A percentile compares a stretch with the other conserved stretches of the same genome.
phyloP scores from a whole-genome alignment of 2,797 vertebrate species.

The Graptemys geographica region DNA sequence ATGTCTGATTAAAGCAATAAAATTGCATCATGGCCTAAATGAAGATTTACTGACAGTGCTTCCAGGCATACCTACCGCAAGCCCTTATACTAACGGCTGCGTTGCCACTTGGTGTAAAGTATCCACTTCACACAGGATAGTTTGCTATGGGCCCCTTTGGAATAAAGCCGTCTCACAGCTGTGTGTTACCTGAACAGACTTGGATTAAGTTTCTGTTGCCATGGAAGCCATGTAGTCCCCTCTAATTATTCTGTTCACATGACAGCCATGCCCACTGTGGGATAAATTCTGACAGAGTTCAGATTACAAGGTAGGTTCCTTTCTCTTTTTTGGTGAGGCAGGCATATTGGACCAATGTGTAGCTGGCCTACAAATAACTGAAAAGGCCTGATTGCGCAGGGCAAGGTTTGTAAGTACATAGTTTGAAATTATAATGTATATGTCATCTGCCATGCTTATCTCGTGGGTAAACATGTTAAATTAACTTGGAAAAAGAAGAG shows the following conservation, averaged over 20 bases:
- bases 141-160: neutral
- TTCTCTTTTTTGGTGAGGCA: conserved; percentile 53
- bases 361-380: conserved; percentile 57
- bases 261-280: conserved; percentile 7
- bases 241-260: neutral
- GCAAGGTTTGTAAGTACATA: conserved; percentile 50
- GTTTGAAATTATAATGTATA: conserved; percentile 56
- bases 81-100: conserved; percentile 31
- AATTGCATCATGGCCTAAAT: neutral
- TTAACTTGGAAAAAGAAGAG: conserved; percentile 22
- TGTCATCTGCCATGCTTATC: conserved; percentile 19
- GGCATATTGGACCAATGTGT: conserved; percentile 32
- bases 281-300: conserved; percentile 46
- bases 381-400: conserved; percentile 46
- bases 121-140: neutral
- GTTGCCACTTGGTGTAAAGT: conserved; percentile 30
- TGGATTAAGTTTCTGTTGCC: conserved; percentile 46
- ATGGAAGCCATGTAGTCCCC: neutral
- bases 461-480: neutral
- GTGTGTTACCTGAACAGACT: conserved; percentile 42
- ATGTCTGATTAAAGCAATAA: neutral
- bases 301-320: conserved; percentile 38
- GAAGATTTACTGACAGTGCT: conserved; percentile 22
- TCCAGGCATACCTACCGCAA: conserved; percentile 43
- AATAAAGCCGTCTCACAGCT: conserved; percentile 42